Evolutionary conservation across 2,888 invertebrate species (phyloP).

Genomic region (Poecilus cupreus): DNA sequence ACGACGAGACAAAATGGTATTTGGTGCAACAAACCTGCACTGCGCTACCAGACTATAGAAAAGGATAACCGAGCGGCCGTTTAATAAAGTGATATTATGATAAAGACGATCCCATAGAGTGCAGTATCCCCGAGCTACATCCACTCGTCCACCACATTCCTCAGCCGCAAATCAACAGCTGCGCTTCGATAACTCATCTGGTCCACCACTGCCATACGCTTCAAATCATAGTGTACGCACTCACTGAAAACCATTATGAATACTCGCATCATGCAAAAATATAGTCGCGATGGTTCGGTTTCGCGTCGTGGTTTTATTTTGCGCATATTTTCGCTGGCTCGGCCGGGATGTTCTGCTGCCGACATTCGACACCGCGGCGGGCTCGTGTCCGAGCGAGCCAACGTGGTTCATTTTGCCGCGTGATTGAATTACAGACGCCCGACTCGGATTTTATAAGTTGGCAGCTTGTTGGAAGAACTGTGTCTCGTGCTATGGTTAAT

Average conservation of each 20-base stretch:
- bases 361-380: constrained; percentile 42
- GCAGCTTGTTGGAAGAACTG: background rate
- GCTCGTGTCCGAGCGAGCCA: constrained; percentile 38
- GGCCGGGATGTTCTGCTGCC: background rate
- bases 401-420: constrained; percentile 52
- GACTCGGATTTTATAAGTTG: constrained; percentile 53
- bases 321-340: background rate
- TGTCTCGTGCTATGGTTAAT: constrained; percentile 22
- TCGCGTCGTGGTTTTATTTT: constrained; percentile 30
- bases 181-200: background rate
- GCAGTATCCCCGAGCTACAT: constrained; percentile 47
- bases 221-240: constrained; percentile 57
- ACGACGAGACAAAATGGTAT: background rate
- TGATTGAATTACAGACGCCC: constrained; percentile 58
- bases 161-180: background rate
- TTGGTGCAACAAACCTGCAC: background rate
- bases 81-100: constrained; percentile 59
- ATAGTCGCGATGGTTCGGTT: constrained; percentile 25
- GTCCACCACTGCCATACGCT: constrained; percentile 43
- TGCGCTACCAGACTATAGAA: constrained; percentile 14
- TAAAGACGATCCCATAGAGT: constrained; percentile 55
- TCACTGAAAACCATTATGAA: constrained; percentile 56
- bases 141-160: constrained; percentile 36
- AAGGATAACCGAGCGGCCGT: constrained; percentile 18
- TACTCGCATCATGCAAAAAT: constrained; percentile 49